These are phyloP conservation scores for Cheilosia vernalis DNA, from an alignment of 2,888 invertebrate genomes.

Conservation along the genomic window DNA sequence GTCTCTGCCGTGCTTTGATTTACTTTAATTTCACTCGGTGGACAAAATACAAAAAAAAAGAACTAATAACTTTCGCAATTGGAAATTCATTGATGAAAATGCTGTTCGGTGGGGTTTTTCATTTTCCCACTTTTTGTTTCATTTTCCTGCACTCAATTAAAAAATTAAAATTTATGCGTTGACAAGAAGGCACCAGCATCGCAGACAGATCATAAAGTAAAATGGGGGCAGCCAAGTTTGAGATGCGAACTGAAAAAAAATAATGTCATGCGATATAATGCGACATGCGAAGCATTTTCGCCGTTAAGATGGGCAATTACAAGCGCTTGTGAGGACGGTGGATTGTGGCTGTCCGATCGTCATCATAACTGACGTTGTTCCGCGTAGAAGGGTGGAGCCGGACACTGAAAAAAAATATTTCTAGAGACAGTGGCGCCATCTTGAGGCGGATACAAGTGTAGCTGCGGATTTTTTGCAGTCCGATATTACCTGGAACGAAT, in stretches of 20 bases:
- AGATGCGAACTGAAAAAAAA: slow-evolving; percentile 41
- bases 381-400: slow-evolving; percentile 63
- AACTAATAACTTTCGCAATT: slow-evolving; percentile 75
- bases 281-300: slow-evolving; percentile 66
- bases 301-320: slow-evolving; percentile 68
- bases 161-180: slow-evolving; percentile 74
- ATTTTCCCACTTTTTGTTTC: neutral
- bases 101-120: slow-evolving; percentile 64
- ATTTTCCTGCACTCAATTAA: slow-evolving; percentile 61
- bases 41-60: slow-evolving; percentile 6
- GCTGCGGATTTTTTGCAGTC: neutral
- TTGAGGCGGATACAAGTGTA: neutral
- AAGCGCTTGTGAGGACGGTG: slow-evolving; percentile 65
- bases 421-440: slow-evolving; percentile 47
- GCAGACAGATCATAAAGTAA: slow-evolving; percentile 68
- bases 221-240: slow-evolving; percentile 70
- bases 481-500: too few relatives aligned
- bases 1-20: slow-evolving; percentile 55
- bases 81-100: slow-evolving; percentile 75
- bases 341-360: slow-evolving; percentile 38
- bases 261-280: neutral
- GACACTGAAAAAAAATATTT: neutral
- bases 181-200: slow-evolving; percentile 57
- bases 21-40: slow-evolving; percentile 71
- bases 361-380: slow-evolving; percentile 37